phyloP scores from a whole-genome alignment of 2,888 invertebrate genomes.

The Nephrocerus scutellatus region DNA sequence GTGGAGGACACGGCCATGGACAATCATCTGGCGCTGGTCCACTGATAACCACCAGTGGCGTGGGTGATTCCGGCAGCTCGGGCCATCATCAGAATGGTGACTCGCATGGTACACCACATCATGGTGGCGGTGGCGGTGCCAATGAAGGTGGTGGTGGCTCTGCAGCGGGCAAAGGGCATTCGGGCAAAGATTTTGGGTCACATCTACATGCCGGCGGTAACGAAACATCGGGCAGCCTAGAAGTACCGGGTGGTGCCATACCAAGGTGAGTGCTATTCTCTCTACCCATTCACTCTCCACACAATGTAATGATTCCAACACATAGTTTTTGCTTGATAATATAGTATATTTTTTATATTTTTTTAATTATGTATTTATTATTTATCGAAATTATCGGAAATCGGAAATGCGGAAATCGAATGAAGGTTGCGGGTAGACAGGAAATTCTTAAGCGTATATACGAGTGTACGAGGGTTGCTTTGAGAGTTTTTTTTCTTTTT shows the following conservation, averaged over 20 bases:
- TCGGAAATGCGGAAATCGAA: too few relatives aligned
- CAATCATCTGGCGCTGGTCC: background rate
- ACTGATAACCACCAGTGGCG: conserved; percentile 12
- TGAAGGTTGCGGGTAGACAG: too few relatives aligned
- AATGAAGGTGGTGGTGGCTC: conserved; percentile 35
- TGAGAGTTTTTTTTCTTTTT: too few relatives aligned
- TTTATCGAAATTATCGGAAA: too few relatives aligned
- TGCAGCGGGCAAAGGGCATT: conserved; percentile 24
- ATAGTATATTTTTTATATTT: too few relatives aligned
- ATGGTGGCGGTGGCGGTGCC: conserved; percentile 42
- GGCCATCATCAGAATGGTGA: conserved; percentile 49
- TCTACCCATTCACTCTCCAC: too few relatives aligned
- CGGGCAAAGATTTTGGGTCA: conserved; percentile 24
- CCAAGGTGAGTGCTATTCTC: conserved; percentile 37
- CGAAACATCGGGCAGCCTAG: conserved; percentile 39
- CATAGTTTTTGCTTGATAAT: too few relatives aligned
- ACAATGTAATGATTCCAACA: too few relatives aligned
- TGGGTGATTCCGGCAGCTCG: conserved; percentile 33
- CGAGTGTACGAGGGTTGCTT: too few relatives aligned
- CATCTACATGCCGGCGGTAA: conserved; percentile 22
- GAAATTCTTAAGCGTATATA: too few relatives aligned
- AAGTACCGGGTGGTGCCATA: conserved; percentile 40
- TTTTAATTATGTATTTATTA: too few relatives aligned
- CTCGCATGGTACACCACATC: conserved; percentile 37
- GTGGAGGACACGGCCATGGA: conserved; percentile 10